Conservation (phyloP, 2,113 vertebrate genomes). For the Odontophorus gujanensis region DNA sequence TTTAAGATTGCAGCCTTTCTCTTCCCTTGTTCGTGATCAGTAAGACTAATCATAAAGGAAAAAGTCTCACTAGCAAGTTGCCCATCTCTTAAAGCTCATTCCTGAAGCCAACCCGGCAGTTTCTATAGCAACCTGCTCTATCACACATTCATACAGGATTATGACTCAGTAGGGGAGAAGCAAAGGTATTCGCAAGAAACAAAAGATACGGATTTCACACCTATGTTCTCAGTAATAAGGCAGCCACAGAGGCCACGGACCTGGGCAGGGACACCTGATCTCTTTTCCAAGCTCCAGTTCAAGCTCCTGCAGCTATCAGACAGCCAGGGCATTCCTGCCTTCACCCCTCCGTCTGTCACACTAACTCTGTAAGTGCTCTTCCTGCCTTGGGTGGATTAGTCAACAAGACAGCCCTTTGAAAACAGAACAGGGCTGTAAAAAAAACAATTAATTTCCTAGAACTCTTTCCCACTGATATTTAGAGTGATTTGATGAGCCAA, state of each 20-base stretch:
- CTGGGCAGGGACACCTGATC: neutral
- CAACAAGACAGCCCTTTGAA: constrained; percentile 10
- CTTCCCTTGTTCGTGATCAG: neutral
- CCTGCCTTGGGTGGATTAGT: neutral
- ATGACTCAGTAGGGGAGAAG: neutral
- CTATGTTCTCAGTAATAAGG: neutral
- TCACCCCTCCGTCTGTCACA: neutral
- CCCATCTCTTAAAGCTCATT: neutral
- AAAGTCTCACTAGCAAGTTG: neutral
- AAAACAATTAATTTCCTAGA: neutral
- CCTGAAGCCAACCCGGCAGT: neutral
- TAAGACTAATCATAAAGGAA: neutral
- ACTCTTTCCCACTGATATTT: neutral
- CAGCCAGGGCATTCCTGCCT: neutral
- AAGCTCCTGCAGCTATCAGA: neutral
- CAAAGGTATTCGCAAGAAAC: neutral
- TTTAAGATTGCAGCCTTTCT: neutral
- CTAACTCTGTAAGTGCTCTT: neutral
- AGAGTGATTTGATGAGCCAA: neutral
- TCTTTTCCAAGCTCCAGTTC: neutral
- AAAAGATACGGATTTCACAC: neutral
- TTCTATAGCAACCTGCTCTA: constrained; percentile 39
- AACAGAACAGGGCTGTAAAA: constrained; percentile 36
- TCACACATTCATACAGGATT: neutral
- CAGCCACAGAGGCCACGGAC: neutral